Base-by-base conservation (phyloP, 2,888 invertebrate species). In the Tenthredo notha region DNA sequence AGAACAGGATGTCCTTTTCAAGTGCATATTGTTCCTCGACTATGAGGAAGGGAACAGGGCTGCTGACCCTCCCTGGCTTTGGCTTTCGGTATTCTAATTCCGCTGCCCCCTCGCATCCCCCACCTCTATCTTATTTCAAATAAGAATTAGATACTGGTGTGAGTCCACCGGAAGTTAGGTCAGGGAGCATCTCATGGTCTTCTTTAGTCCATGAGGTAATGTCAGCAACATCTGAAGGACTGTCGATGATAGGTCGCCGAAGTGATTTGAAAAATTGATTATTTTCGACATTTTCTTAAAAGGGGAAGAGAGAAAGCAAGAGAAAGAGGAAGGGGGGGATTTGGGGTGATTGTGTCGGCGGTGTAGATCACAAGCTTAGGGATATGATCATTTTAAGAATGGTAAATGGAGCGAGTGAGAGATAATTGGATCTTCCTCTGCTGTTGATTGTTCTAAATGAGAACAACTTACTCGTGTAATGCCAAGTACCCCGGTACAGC, bases 381-480 rank as follows among this genome's bases (percentile, higher is more conserved):
- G 43, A 43, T 18, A 61, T 25, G 12, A 43, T 74, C 21, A 74
- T 74, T 74, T 74, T 25, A 77, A 54, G 54, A 54, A 47, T 47
- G 77, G 54, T 77, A 77, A 77, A 50, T 50, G 50, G 47, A 50
- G 37, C 50, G 47, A 75, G 77, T 54, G 40, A 77, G 50, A 65
- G 80, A 83, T 92, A 93, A 93, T 93, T 92, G 92, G 91, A 87
- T 90, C 92, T 92, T 92, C 92, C 92, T 92, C 91, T 90, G 83
- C 86, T 90, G 91, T 89, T 92, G 92, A 92, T 92, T 92, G 92
- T 92, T 91, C 92, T 91, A 92, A 92, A 92, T 90, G 91, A 92
- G 92, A 92, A 91, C 91, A 92, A 92, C 91, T 92, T 90, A 90
- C 58, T 65, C 43, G 67, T 50, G 67, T 50, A 83, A 83, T 83